Base-by-base conservation (phyloP, 2,888 invertebrate species). In the Athetis lepigone region DNA sequence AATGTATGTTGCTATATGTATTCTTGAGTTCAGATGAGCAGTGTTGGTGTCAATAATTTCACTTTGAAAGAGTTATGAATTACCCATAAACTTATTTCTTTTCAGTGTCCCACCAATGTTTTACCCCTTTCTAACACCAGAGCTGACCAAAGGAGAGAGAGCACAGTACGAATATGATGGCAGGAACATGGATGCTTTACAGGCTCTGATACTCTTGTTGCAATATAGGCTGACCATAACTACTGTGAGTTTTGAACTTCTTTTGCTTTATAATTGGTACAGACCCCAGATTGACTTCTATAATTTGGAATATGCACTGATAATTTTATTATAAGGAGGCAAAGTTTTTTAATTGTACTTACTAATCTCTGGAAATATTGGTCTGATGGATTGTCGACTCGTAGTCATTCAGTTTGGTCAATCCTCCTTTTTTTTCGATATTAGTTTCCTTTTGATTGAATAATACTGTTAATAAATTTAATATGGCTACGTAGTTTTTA, bases 151-250 rank as follows among this genome's bases (percentile, higher is more conserved):
- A 51, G 93, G 91, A 2, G 90, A 95, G 66, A 88, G 86, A 16
- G 92, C 95, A 47, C 88, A 92, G 50, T 90, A 95, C 64, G 94
- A 95, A 54, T 98, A 95, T 88, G 96, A 97, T 75, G 97, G 96
- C 11, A 96, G 96, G 79, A 97, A 98, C 85, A 97, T 98, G 96
- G 96, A 97, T 75, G 97, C 98, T 2, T 87, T 99, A 55, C 96
- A 96, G 58, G 95, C 96, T 47, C 95, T 99, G 39, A 89, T 98
- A 19, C 92, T 96, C 63, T 96, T 97, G 84, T 91, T 98, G 58
- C 96, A 97, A 78, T 92, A 95, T 50, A 95, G 96, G 84, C 91
- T 98, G 49, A 95, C 95, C 54, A 90, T 91, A 64, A 95, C 96
- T 75, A 92, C 93, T 63, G 96, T 96, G 88, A 89, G 89, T 85